phyloP scores from a whole-genome alignment of 2,888 invertebrate genomes.

The Acronicta leporina region DNA sequence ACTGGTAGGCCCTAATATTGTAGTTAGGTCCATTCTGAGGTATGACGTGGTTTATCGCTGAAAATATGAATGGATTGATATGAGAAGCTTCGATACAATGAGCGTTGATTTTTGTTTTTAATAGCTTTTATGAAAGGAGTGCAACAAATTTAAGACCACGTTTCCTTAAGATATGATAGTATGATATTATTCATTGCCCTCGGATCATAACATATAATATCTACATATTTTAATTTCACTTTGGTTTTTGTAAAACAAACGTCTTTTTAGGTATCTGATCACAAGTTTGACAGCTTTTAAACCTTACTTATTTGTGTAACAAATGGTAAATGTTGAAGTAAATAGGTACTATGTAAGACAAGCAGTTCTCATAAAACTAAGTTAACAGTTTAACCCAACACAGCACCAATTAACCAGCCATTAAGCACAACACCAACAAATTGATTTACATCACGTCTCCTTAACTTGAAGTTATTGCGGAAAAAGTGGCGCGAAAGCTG shows the following conservation, averaged over 20 bases:
- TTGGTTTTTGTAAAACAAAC: no score
- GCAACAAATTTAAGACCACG: constrained; percentile 17
- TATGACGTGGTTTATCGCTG: constrained; percentile 65
- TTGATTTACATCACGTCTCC: constrained; percentile 57
- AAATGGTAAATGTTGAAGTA: no score
- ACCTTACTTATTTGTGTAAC: no score
- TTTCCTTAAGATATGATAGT: constrained; percentile 33
- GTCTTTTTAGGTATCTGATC: no score
- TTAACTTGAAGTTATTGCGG: constrained; percentile 70
- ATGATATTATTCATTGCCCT: constrained; percentile 29
- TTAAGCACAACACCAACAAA: constrained; percentile 63
- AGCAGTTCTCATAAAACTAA: constrained; percentile 7
- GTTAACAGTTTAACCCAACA: constrained; percentile 42
- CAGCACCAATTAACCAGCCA: constrained; percentile 58
- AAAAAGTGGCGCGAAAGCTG: constrained; percentile 74
- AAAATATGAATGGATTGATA: constrained; percentile 57
- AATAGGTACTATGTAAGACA: neutral
- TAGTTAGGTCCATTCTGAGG: constrained; percentile 64
- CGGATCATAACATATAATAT: constrained; percentile 25
- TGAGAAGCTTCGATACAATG: constrained; percentile 43
- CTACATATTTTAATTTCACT: constrained; percentile 5
- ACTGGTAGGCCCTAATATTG: constrained; percentile 65
- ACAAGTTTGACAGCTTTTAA: no score
- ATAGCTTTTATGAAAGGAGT: constrained; percentile 11
- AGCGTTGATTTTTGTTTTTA: constrained; percentile 49